These are phyloP conservation scores for Neogobius melanostomus DNA, from an alignment of 2,113 vertebrate genomes.

Conservation along the genomic window DNA sequence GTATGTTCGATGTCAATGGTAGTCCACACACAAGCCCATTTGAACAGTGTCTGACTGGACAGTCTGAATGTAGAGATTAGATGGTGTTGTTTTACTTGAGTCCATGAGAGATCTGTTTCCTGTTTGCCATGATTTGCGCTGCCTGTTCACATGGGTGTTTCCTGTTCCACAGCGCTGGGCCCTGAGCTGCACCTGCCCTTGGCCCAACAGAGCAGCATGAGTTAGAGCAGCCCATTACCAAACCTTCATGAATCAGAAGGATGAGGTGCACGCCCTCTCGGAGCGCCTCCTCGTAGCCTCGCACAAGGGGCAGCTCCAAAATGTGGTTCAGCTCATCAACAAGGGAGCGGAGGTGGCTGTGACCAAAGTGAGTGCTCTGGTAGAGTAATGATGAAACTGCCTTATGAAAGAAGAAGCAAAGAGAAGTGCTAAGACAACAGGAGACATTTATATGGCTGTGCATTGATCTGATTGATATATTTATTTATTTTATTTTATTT, in stretches of 20 bases:
- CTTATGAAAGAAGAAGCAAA: too few relatives aligned
- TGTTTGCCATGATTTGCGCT: slow-evolving; percentile 33
- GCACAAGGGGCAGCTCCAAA: slow-evolving; percentile 95
- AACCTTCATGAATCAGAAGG: slow-evolving; percentile 98
- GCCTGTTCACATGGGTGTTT: slow-evolving; percentile 54
- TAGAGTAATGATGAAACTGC: too few relatives aligned
- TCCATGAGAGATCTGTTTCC: slow-evolving; percentile 32
- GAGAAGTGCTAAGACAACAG: too few relatives aligned
- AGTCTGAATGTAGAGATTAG: too few relatives aligned
- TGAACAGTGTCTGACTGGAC: background rate
- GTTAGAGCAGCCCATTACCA: slow-evolving; percentile 54
- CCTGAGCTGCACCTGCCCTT: slow-evolving; percentile 64
- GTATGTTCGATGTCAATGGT: too few relatives aligned
- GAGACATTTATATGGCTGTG: too few relatives aligned
- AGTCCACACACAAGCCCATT: background rate
- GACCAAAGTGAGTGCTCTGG: slow-evolving; percentile 88
- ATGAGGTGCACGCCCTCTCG: slow-evolving; percentile 91
- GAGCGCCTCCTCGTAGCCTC: slow-evolving; percentile 97
- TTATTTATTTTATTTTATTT: too few relatives aligned
- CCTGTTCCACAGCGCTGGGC: slow-evolving; percentile 69
- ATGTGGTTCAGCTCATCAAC: slow-evolving; percentile 99
- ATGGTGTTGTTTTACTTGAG: too few relatives aligned
- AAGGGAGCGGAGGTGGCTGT: slow-evolving; percentile 95
- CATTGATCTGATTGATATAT: too few relatives aligned
- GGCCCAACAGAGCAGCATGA: slow-evolving; percentile 33